Evolutionary conservation across 2,113 vertebrate species (phyloP).

Genomic region (Oncorhynchus kisutch): DNA sequence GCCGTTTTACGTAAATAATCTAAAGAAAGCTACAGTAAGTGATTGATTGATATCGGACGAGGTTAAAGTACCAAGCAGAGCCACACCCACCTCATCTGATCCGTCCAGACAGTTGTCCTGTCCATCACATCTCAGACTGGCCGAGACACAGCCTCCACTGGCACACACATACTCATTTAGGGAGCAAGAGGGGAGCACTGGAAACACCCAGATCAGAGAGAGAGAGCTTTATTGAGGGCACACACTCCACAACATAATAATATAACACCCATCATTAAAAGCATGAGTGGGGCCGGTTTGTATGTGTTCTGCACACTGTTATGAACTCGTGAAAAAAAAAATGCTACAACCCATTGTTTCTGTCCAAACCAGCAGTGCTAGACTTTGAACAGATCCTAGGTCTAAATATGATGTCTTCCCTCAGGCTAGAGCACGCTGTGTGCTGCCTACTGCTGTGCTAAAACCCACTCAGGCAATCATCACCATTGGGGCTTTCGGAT

Average conservation of each 20-base stretch:
- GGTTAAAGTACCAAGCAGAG: slow-evolving; percentile 4
- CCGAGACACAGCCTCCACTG: slow-evolving; percentile 87
- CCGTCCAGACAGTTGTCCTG: slow-evolving; percentile 91
- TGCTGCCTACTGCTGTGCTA: slow-evolving; percentile 9
- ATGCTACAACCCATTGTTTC: background rate
- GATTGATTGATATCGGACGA: background rate
- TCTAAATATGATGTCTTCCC: background rate
- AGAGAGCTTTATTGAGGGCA: slow-evolving; percentile 1
- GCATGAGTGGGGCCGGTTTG: background rate
- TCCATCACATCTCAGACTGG: slow-evolving; percentile 89
- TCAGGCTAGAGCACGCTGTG: background rate
- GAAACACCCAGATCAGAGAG: slow-evolving; percentile 2
- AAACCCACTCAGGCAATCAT: slow-evolving; percentile 8
- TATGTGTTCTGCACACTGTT: background rate
- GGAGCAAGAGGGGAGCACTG: slow-evolving; percentile 89
- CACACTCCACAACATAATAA: background rate
- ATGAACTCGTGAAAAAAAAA: background rate
- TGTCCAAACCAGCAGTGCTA: background rate
- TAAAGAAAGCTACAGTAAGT: no score
- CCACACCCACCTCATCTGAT: slow-evolving; percentile 89
- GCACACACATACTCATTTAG: slow-evolving; percentile 91
- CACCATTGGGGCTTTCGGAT: background rate
- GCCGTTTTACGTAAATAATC: no score
- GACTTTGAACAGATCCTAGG: background rate
- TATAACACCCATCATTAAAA: background rate